A percentile compares a stretch with the other conserved stretches of the same genome.
Conservation (phyloP, 2,797 vertebrate genomes). For the Chaenodraco wilsoni region DNA sequence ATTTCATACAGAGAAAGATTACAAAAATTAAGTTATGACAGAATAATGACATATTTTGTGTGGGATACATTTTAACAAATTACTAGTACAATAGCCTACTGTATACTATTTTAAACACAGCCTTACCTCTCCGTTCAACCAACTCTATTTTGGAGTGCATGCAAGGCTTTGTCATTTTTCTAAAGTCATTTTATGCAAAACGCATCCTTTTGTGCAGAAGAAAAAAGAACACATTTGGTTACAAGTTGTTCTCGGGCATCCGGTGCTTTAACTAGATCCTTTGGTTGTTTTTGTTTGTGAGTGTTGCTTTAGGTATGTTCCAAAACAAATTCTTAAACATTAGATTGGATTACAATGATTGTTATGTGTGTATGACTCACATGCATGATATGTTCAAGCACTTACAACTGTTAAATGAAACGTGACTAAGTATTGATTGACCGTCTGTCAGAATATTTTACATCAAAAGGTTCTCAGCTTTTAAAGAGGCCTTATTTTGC, state of each 20-base stretch:
- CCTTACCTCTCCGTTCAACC: slow-evolving; percentile 11
- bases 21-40: background rate
- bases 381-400: no score
- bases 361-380: no score
- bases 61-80: no score
- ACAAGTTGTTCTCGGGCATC: background rate
- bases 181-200: slow-evolving; percentile 33
- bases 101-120: no score
- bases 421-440: background rate
- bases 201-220: background rate
- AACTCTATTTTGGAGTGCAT: background rate
- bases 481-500: no score
- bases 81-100: no score
- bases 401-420: no score
- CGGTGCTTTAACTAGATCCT: background rate
- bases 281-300: background rate
- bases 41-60: no score
- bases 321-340: background rate
- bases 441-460: background rate
- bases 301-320: background rate
- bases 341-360: no score
- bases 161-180: slow-evolving; percentile 8
- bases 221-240: no score
- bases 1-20: background rate
- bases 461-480: no score